Evolutionary conservation across 2,113 vertebrate genomes (phyloP).

Genomic region (Saguinus midas): DNA sequence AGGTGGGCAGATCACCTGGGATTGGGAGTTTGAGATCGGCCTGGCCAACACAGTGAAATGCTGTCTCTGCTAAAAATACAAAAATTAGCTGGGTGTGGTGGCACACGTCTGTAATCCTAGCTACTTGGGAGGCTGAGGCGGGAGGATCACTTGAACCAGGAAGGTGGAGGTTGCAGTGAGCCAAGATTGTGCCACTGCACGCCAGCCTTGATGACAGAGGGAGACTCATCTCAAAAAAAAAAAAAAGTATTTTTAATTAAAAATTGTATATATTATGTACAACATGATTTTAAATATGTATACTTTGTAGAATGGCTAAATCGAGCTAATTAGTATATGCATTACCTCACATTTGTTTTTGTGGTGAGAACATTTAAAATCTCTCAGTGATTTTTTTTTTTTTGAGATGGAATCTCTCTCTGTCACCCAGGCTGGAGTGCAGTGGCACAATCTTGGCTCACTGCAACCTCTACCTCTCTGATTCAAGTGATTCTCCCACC

Average conservation of each 20-base stretch:
- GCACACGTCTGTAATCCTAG: no score
- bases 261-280: not conserved
- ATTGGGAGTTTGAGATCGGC: no score
- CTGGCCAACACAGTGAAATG: no score
- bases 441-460: not conserved
- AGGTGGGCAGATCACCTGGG: no score
- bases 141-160: no score
- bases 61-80: no score
- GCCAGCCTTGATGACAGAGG: no score
- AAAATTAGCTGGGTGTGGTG: no score
- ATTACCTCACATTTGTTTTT: not conserved
- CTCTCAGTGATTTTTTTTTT: not conserved
- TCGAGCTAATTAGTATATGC: not conserved
- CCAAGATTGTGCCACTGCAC: no score
- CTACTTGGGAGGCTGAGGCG: no score
- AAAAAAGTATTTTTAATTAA: not conserved
- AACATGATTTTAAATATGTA: not conserved
- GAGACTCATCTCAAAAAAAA: no score
- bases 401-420: not conserved
- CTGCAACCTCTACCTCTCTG: not conserved
- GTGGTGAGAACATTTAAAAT: not conserved
- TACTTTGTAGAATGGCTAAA: not conserved
- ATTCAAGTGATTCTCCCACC: not conserved
- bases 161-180: no score
- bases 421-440: not conserved